Percentiles rank a stretch among this genome's conserved stretches.
These are phyloP conservation scores for Cyphomyrus discorhynchus DNA, from an alignment of 2,113 vertebrate genomes.

Conservation along the genomic window DNA sequence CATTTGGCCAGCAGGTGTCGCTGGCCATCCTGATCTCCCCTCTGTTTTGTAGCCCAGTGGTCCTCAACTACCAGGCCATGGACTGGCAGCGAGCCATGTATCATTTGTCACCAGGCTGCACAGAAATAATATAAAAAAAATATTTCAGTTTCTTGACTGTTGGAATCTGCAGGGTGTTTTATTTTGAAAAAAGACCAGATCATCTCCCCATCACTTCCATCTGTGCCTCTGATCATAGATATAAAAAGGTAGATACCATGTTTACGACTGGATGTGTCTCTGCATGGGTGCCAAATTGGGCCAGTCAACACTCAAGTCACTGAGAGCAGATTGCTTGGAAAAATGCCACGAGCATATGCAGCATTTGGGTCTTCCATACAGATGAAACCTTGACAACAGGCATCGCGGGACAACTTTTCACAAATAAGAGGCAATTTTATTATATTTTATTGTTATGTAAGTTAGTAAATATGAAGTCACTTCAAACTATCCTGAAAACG, in stretches of 20 bases:
- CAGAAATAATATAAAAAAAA: neutral
- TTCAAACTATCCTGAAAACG: no score
- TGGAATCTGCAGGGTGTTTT: neutral
- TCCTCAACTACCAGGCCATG: no score
- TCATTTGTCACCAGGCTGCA: neutral
- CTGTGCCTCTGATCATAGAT: neutral
- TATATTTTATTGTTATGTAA: neutral
- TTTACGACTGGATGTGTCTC: neutral
- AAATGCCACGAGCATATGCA: neutral
- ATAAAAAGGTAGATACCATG: neutral
- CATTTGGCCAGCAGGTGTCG: neutral
- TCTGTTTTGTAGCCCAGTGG: neutral
- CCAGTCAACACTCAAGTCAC: neutral
- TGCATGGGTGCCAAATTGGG: neutral
- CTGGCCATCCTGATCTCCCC: neutral
- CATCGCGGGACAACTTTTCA: neutral
- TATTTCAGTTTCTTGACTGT: neutral
- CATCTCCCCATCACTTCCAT: neutral
- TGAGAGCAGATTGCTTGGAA: neutral
- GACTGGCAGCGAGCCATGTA: no score
- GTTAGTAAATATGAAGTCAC: neutral
- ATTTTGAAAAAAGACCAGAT: neutral
- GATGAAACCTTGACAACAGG: neutral
- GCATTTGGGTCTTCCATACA: neutral
- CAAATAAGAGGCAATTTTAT: neutral